A percentile compares a stretch with the other conserved stretches of the same genome.
Conservation (phyloP, 2,888 invertebrate genomes). For the Tinea trinotella region DNA sequence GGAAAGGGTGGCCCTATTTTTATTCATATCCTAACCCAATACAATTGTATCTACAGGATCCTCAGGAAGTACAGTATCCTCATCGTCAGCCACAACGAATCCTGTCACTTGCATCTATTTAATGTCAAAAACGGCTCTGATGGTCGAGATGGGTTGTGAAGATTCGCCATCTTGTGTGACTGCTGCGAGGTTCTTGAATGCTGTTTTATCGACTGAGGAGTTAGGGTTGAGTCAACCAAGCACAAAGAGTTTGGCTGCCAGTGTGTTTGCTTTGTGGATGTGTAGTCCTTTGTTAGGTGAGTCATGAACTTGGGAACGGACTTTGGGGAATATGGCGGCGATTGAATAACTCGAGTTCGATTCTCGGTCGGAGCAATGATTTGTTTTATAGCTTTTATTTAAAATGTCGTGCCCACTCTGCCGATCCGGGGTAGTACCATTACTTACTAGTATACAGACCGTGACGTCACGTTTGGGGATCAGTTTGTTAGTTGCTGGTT, state of each 20-base stretch:
- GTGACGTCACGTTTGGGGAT: no score
- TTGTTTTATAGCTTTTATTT: no score
- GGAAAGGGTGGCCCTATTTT: no score
- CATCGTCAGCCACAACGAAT: constrained; percentile 53
- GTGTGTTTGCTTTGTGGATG: constrained; percentile 95
- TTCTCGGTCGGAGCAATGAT: no score
- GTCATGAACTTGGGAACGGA: constrained; percentile 20
- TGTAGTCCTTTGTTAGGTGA: constrained; percentile 88
- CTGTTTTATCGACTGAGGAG: constrained; percentile 72
- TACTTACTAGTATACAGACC: no score
- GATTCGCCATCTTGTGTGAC: constrained; percentile 56
- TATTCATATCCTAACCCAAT: no score
- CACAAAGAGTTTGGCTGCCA: constrained; percentile 81
- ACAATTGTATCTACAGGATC: constrained; percentile 52
- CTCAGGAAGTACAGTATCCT: constrained; percentile 59
- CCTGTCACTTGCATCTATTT: constrained; percentile 83
- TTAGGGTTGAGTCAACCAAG: constrained; percentile 82
- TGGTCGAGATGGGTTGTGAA: constrained; percentile 81
- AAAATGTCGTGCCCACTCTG: no score
- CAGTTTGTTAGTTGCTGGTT: no score
- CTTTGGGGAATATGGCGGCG: no score
- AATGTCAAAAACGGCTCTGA: constrained; percentile 85
- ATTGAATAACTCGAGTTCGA: no score
- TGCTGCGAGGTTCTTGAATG: constrained; percentile 49
- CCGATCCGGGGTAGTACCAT: no score